Base-by-base conservation (phyloP, 2,797 vertebrate genomes). In the Prionace glauca region DNA sequence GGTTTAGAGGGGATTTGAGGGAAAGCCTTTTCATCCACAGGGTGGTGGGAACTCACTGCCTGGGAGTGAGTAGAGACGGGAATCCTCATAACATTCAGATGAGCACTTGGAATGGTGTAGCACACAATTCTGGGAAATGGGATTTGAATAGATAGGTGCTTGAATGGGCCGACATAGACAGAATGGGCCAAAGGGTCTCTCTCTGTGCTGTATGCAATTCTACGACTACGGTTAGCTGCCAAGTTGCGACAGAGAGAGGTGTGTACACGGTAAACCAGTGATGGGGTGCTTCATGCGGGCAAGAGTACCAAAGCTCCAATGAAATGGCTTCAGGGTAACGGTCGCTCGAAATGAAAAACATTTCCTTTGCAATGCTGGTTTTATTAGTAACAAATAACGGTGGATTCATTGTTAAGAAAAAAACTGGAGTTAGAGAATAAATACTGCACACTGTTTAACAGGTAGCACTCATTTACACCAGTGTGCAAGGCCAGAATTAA, bases 311-410 rank as follows among this genome's bases (percentile, higher is more conserved):
- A 36, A 69, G 11, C 2, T 36, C 24, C n/a, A 94, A 29, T 16
- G 41, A 29, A 94, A 45, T 94, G 65, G 92, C 24, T 71, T 14
- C 3, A 71, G 36, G 41, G 14, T 10, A 56, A 74, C 93, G 67
- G 41, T 94, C 26, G 69, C 12, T 95, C 16, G 29, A 74, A 77
- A 77, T 77, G 93, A 95, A 95, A 95, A 95, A 95, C 93, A 95
- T 50, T 92, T 92, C 90, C 69, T 95, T 95, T 95, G 71, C 69
- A 95, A 95, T 74, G 71, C 93, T 41, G 93, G 69, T 95, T 74
- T 95, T 95, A 95, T 95, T 95, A 95, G 93, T 95, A 95, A 95
- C 93, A 95, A 95, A 95, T 95, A 95, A 95, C 50, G 71, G 41
- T 72, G 69, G 41, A 74, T 95, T 56, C 93, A 95, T 95, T 77